These are phyloP conservation scores for Smutsia gigantea DNA, from an alignment of 2,797 vertebrate genomes.

Conservation along the genomic window DNA sequence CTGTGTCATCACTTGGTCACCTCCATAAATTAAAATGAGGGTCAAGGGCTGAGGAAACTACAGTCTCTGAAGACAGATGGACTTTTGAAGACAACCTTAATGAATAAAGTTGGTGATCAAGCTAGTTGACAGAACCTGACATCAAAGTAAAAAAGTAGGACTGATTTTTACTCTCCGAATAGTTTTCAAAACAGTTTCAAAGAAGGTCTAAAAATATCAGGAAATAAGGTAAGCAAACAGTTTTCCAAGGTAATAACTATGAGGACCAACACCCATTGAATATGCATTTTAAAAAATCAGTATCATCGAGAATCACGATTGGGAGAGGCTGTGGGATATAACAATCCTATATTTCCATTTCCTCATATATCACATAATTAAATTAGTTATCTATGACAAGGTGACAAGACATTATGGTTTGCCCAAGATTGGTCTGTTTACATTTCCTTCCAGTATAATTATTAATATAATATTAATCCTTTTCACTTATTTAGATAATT, in stretches of 20 bases:
- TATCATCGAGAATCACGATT: neutral
- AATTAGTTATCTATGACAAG: neutral
- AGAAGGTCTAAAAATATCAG: neutral
- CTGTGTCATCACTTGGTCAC: neutral
- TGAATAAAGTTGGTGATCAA: neutral
- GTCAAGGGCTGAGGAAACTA: neutral
- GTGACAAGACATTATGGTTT: neutral
- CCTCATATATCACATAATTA: neutral
- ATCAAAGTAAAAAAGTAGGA: neutral
- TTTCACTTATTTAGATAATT: neutral
- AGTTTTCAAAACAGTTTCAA: constrained; percentile 1
- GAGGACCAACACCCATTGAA: neutral
- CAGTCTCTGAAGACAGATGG: neutral
- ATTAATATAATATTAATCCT: neutral
- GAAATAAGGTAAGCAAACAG: neutral
- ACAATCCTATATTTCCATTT: neutral
- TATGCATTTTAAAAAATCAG: neutral
- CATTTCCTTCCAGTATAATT: neutral
- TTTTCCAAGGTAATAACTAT: neutral
- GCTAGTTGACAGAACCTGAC: neutral
- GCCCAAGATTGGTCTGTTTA: neutral
- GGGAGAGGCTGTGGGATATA: neutral
- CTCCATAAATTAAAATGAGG: neutral
- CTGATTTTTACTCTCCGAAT: constrained; percentile 1
- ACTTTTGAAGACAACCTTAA: neutral